Conservation (phyloP, 2,797 vertebrate genomes). For the Ctenopoma kingsleyae region DNA sequence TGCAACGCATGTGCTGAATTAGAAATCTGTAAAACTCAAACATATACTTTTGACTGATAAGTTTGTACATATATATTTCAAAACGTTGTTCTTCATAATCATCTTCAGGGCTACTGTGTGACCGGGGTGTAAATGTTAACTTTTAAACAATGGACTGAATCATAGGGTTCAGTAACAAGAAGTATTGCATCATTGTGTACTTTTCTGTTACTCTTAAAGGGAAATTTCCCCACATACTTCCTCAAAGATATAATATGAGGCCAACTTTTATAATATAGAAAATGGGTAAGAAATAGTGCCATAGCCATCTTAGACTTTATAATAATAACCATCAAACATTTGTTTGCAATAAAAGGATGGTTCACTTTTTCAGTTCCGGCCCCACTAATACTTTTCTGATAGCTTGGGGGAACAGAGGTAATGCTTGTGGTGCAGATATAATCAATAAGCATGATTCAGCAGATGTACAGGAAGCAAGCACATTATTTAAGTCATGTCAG, state of each 20-base stretch:
- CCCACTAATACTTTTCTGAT: not conserved
- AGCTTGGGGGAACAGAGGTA: conserved; percentile 8
- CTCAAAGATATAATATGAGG: no score
- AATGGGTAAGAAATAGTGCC: not conserved
- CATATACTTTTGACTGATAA: not conserved
- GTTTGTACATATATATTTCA: not conserved
- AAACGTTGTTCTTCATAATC: not conserved
- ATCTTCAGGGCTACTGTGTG: not conserved
- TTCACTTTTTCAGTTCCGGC: conserved; percentile 3
- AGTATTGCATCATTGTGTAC: conserved; percentile 33
- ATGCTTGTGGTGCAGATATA: conserved; percentile 29
- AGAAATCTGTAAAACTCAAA: not conserved
- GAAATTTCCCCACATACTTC: conserved; percentile 24
- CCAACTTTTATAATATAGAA: conserved; percentile 6
- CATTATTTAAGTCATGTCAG: conserved; percentile 38
- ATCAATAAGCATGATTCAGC: conserved; percentile 34
- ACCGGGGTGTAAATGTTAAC: not conserved
- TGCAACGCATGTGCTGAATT: not conserved
- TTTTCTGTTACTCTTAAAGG: not conserved
- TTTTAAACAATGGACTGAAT: not conserved
- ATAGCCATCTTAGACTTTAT: not conserved
- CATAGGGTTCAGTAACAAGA: conserved; percentile 25
- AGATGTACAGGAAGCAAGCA: conserved; percentile 13
- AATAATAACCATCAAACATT: not conserved
- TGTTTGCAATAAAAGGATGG: not conserved